Percentiles rank a stretch among this genome's conserved stretches.
These are phyloP conservation scores for Scleropages formosus DNA, from an alignment of 2,797 vertebrate species.

Conservation along the genomic window DNA sequence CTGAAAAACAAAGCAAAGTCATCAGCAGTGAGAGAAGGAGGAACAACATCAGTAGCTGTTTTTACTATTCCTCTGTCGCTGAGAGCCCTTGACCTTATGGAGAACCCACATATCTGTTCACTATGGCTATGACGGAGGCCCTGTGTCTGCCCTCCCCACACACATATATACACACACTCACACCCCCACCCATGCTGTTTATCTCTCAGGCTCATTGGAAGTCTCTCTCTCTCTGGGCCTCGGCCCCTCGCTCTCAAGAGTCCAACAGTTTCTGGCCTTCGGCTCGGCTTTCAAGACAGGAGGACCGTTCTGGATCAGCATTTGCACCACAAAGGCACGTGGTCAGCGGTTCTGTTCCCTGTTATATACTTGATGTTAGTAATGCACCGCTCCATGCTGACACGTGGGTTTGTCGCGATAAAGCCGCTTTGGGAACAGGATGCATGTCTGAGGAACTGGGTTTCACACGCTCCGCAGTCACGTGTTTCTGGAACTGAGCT, in stretches of 20 bases:
- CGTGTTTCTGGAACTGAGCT: not conserved
- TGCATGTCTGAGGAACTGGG: not conserved
- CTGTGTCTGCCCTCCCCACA: too few species aligned
- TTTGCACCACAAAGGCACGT: not conserved
- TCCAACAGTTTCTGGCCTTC: conserved; percentile 9
- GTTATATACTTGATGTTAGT: not conserved
- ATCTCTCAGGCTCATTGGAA: not conserved
- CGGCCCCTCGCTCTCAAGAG: not conserved
- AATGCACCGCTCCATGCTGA: not conserved
- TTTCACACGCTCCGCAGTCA: not conserved
- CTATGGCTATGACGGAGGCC: too few species aligned
- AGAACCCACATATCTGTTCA: too few species aligned
- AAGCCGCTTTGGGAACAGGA: too few species aligned
- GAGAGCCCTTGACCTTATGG: too few species aligned
- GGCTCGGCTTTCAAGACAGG: not conserved
- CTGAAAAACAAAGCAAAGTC: too few species aligned
- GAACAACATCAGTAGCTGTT: too few species aligned
- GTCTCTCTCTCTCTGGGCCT: not conserved
- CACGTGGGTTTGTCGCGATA: not conserved
- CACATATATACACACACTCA: not conserved
- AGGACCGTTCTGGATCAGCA: not conserved
- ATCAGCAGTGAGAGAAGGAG: too few species aligned
- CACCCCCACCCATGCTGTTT: not conserved
- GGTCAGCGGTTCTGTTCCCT: not conserved
- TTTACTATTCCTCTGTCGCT: too few species aligned